phyloP scores from a whole-genome alignment of 2,888 invertebrate genomes.

The Oscheius sp. region DNA sequence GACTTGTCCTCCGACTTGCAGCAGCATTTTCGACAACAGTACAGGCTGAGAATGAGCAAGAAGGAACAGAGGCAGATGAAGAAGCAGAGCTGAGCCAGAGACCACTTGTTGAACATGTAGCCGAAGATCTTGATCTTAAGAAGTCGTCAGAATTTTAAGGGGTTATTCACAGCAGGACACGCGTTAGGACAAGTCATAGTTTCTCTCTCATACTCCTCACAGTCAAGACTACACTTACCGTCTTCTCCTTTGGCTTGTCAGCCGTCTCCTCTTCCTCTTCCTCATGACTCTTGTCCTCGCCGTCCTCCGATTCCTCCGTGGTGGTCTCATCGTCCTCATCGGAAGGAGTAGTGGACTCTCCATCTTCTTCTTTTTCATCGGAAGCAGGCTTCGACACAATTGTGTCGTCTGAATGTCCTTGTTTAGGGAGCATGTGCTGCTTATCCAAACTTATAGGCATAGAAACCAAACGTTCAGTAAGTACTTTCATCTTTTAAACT shows the following conservation, averaged over 20 bases:
- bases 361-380: no score
- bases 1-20: conserved; percentile 39
- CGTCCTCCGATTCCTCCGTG: background rate
- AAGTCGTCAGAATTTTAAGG: background rate
- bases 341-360: background rate
- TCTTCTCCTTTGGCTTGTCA: conserved; percentile 35
- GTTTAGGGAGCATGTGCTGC: no score
- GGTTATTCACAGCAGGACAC: background rate
- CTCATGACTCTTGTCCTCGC: background rate
- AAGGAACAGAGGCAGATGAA: conserved; percentile 38
- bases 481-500: no score
- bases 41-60: conserved; percentile 29
- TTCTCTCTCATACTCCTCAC: conserved; percentile 11
- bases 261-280: conserved; percentile 38
- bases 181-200: background rate
- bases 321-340: conserved; percentile 11
- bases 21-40: conserved; percentile 22
- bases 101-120: conserved; percentile 35
- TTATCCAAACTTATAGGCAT: no score
- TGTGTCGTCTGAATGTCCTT: no score
- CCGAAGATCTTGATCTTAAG: conserved; percentile 16
- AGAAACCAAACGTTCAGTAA: no score
- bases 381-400: no score
- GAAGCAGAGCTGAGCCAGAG: conserved; percentile 39
- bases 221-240: background rate